Evolutionary conservation across 2,113 vertebrate genomes (phyloP), one percentile per base, ranked within the genome.

Genomic region (Nerophis ophidion): DNA sequence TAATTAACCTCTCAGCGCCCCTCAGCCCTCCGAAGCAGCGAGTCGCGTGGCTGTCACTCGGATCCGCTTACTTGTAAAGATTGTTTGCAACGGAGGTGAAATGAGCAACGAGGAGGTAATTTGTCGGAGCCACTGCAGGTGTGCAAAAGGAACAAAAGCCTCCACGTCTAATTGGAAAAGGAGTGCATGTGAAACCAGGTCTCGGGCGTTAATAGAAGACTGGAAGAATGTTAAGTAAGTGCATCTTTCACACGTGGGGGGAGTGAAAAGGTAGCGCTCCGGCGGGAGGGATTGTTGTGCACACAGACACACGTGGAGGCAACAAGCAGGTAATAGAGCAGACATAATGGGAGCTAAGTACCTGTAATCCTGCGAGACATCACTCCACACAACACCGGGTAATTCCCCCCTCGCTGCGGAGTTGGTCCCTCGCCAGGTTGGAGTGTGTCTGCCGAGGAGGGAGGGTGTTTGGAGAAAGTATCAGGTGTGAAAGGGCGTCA

Each of bases 291-390:
- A 75, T 85, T 91, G 85, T 77, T 81, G 84, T 72, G 60, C 80
- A 91, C 91, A 87, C 83, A 88, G 70, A 77, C 84, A 80, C 72
- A 74, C 81, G 75, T 68, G 82, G 70, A 80, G 75, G 76, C 83
- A 79, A 65, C 67, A 81, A 63, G 90, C 91, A 93, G 92, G 91
- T 93, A 97, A 92, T 86, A 84, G 92, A 93, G 92, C 92, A 92
- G 85, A 89, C 84, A 90, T 96, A 95, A 97, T 96, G 92, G 93
- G 86, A 86, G 82, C 81, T 92, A 95, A 98, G 93, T 94, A 96
- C 93, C 93, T 92, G 92, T 94, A 94, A 96, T 93, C 93, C 91
- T 91, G 77, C 75, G 92, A 93, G 92, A 93, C 91, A 84, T 82
- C 86, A 86, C 89, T 81, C 40, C 46, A 61, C 91, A 93, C 93